Evolutionary conservation across 2,113 vertebrate genomes (phyloP).

Genomic region (Phalacrocorax pelagicus): DNA sequence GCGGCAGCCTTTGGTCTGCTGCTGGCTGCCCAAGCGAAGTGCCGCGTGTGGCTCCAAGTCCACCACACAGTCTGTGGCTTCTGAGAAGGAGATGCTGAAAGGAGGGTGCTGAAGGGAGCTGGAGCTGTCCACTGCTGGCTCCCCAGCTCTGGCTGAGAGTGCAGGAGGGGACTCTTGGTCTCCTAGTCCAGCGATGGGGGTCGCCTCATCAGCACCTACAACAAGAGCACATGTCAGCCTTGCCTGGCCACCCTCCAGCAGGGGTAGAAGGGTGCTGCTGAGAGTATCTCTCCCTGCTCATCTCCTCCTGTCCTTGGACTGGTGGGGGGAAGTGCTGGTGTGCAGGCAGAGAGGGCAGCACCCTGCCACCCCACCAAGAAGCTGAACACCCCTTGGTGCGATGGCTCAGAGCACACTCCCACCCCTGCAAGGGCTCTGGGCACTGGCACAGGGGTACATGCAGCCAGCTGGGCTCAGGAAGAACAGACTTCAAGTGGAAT

Average conservation of each 20-base stretch:
- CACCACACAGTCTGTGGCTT: constrained; percentile 76
- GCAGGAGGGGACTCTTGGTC: background rate
- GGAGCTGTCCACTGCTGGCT: accelerated
- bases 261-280: background rate
- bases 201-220: constrained; percentile 60
- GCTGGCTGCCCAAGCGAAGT: constrained; percentile 35
- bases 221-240: background rate
- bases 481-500: background rate
- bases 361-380: background rate
- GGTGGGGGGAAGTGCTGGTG: accelerated
- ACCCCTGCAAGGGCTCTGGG: background rate
- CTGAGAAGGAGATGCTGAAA: constrained; percentile 76
- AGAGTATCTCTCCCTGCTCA: background rate
- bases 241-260: background rate
- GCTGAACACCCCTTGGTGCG: background rate
- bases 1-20: constrained; percentile 61
- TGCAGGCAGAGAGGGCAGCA: background rate
- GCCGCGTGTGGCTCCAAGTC: constrained; percentile 74
- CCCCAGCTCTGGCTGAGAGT: background rate
- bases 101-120: background rate
- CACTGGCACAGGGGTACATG: background rate
- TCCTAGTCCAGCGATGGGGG: constrained; percentile 6
- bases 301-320: background rate
- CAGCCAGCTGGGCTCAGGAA: background rate
- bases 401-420: background rate